These are phyloP conservation scores for Drosophila gunungcola DNA, from an alignment of 1,140 invertebrate genomes.

Conservation along the genomic window DNA sequence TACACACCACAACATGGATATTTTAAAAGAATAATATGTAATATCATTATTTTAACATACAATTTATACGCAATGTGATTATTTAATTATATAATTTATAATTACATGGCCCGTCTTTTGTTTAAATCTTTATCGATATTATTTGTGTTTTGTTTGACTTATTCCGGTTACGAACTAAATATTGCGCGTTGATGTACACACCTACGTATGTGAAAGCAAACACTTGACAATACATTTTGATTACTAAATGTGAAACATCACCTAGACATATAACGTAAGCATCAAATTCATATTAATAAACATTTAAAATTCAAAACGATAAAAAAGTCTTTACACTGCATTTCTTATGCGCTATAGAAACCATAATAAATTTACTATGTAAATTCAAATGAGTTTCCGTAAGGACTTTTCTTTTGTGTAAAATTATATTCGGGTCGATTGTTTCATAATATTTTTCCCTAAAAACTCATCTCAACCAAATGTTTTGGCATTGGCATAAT, in stretches of 20 bases:
- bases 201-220: constrained; percentile 58
- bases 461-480: too few species aligned
- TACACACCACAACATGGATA: constrained; percentile 48
- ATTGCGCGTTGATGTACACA: constrained; percentile 38
- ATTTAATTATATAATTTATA: constrained; percentile 74
- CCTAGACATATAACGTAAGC: constrained; percentile 36
- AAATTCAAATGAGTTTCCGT: too few species aligned
- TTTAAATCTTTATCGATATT: constrained; percentile 24
- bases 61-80: constrained; percentile 72
- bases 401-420: too few species aligned
- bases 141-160: constrained; percentile 24
- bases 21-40: constrained; percentile 50
- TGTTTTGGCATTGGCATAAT: too few species aligned
- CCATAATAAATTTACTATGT: too few species aligned
- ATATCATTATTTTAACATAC: constrained; percentile 43
- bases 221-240: constrained; percentile 79
- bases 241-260: constrained; percentile 70
- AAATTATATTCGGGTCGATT: too few species aligned
- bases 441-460: too few species aligned
- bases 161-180: constrained; percentile 32
- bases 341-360: too few species aligned
- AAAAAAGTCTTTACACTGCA: too few species aligned
- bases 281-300: constrained; percentile 62
- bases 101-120: constrained; percentile 38
- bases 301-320: constrained; percentile 26